Base-by-base conservation (phyloP, 2,888 invertebrate species). In the Acanthosepion lycidas region DNA sequence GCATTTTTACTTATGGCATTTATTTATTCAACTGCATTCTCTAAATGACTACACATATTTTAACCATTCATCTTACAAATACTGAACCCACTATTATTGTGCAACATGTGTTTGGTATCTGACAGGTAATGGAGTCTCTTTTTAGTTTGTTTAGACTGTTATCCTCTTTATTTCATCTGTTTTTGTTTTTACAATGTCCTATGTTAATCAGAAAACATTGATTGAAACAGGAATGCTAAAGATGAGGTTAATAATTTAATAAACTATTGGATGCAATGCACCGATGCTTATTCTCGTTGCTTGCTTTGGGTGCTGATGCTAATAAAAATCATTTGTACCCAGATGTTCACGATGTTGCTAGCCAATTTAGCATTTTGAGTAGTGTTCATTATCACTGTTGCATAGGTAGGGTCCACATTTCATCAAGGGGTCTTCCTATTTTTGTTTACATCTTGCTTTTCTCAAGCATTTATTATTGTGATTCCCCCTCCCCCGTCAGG, bases 331-430 rank as follows among this genome's bases (percentile, higher is more conserved):
- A 59, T 6, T 59, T 15, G n/a, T 9, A 78, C 78, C 78, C 78
- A 15, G n/a, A 78, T n/a, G n/a, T 9, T 78, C n/a, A n/a, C 78
- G n/a, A n/a, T 78, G 78, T 18, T 78, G 78, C 78, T 78, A 78
- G 78, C 78, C 12, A n/a, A 33, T 78, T 78, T 78, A n/a, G n/a
- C n/a, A 15, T 33, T 55, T 5, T 78, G 78, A 78, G 78, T 33
- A 5, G 18, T 15, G 78, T 78, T 33, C 78, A n/a, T 93, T 53
- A 33, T 93, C 53, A 93, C 51, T 49, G 93, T 93, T 93, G 93
- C 93, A 93, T 93, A 93, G 93, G 93, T 93, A 49, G 49, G 53
- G 93, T 93, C n/a, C 53, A 48, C 92, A 92, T 92, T 92, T 92
- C 92, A 92, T 49, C 92, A 49, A 92, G 15, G 92, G 78, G n/a